Conservation (phyloP, 2,888 invertebrate species). For the Drosophila emarginata region DNA sequence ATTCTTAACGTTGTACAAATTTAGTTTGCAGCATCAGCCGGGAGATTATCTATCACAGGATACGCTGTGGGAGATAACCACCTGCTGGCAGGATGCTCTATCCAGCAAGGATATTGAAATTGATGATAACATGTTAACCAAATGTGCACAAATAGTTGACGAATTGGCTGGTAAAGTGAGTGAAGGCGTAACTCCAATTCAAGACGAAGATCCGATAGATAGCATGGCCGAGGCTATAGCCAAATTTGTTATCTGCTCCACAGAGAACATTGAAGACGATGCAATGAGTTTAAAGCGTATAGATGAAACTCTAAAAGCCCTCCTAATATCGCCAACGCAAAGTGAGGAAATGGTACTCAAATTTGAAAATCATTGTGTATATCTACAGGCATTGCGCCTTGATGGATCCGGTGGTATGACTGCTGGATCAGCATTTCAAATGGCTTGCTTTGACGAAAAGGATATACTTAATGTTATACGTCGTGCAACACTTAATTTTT, state of each 20-base stretch:
- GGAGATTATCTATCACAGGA: conserved; percentile 81
- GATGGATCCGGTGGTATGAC: conserved; percentile 34
- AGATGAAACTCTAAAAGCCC: conserved; percentile 61
- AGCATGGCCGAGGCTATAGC: conserved; percentile 74
- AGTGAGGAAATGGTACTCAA: conserved; percentile 28
- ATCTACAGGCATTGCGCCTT: conserved; percentile 65
- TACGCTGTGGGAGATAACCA: conserved; percentile 84
- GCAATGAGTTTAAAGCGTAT: conserved; percentile 58
- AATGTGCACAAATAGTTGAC: conserved; percentile 70
- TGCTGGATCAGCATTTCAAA: conserved; percentile 49
- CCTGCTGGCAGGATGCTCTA: conserved; percentile 85
- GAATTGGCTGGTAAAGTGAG: conserved; percentile 35
- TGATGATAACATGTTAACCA: conserved; percentile 60
- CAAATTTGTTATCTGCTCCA: conserved; percentile 79
- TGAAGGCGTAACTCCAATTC: background rate
- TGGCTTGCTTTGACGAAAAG: conserved; percentile 39
- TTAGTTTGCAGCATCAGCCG: conserved; percentile 81
- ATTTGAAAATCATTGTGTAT: conserved; percentile 64
- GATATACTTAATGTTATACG: conserved; percentile 55
- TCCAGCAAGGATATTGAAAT: conserved; percentile 79
- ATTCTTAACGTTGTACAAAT: conserved; percentile 83
- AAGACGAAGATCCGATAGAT: conserved; percentile 44
- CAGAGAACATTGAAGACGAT: conserved; percentile 71
- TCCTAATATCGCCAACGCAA: conserved; percentile 48
- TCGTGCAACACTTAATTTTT: conserved; percentile 71